Evolutionary conservation across 2,888 invertebrate species (phyloP).

Genomic region (Ichneumoninae sp.): DNA sequence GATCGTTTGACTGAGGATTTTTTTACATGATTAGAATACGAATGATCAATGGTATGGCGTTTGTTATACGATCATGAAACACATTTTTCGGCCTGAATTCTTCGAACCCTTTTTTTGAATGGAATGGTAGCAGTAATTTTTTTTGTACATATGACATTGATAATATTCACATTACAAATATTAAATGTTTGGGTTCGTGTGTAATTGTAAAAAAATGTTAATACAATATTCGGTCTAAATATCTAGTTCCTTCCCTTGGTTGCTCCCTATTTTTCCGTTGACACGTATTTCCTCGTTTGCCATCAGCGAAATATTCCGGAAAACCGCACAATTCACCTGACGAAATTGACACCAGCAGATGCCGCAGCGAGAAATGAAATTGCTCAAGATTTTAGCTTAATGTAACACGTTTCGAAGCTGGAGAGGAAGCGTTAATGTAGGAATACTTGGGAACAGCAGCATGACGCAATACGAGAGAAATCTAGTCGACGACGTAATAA

Average conservation of each 20-base stretch:
- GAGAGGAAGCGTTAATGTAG: slow-evolving; percentile 18
- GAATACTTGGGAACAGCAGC: slow-evolving; percentile 59
- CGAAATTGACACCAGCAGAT: slow-evolving; percentile 12
- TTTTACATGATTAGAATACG: too few relatives aligned
- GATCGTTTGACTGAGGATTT: too few relatives aligned
- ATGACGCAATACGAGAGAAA: slow-evolving; percentile 59
- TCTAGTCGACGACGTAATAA: slow-evolving; percentile 72
- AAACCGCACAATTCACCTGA: slow-evolving; percentile 2
- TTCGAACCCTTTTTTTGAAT: too few relatives aligned
- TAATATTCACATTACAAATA: too few relatives aligned
- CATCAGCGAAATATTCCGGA: neutral
- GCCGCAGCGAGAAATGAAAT: slow-evolving; percentile 3
- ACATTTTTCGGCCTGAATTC: too few relatives aligned
- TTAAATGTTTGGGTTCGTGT: too few relatives aligned
- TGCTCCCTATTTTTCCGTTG: neutral
- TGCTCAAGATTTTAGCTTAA: neutral
- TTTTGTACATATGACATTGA: too few relatives aligned
- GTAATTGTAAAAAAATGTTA: neutral
- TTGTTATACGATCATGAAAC: too few relatives aligned
- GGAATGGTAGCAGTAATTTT: too few relatives aligned
- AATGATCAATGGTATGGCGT: too few relatives aligned
- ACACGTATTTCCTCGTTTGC: neutral
- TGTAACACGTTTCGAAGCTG: slow-evolving; percentile 6
- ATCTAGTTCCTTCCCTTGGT: neutral
- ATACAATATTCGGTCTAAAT: neutral